These are phyloP conservation scores for Bombus haemorrhoidalis DNA, from an alignment of 1,140 invertebrate genomes.

Conservation along the genomic window DNA sequence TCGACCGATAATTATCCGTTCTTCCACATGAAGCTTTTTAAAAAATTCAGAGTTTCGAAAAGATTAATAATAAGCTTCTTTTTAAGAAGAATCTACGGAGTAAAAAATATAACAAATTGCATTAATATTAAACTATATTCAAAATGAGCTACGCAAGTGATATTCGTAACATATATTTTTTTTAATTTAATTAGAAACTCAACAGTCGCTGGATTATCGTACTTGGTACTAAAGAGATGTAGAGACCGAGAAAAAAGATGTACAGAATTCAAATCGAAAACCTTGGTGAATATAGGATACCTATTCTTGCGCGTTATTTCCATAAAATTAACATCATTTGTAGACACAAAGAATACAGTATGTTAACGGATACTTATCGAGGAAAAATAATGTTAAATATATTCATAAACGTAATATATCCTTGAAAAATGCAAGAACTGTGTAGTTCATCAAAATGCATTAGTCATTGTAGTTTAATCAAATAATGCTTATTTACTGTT, in stretches of 20 bases:
- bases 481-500: no score
- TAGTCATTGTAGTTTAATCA: no score
- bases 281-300: not conserved
- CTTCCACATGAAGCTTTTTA: not conserved
- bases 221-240: no score
- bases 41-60: not conserved
- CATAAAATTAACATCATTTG: not conserved
- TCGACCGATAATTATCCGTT: constrained; percentile 3
- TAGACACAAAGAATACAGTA: not conserved
- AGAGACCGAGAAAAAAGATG: not conserved
- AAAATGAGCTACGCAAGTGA: no score
- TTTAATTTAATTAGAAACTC: no score
- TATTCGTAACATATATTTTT: no score
- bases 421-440: no score
- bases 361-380: not conserved
- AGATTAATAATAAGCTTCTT: not conserved
- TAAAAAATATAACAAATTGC: not conserved
- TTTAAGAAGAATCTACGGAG: not conserved
- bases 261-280: not conserved
- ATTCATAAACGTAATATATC: no score
- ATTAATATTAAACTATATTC: no score
- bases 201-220: not conserved
- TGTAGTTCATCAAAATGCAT: no score
- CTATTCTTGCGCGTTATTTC: not conserved
- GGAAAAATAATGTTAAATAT: no score